Percentiles rank a stretch among this genome's conserved stretches.
phyloP scores from a whole-genome alignment of 1,140 invertebrate species.

The Drosophila pachea region DNA sequence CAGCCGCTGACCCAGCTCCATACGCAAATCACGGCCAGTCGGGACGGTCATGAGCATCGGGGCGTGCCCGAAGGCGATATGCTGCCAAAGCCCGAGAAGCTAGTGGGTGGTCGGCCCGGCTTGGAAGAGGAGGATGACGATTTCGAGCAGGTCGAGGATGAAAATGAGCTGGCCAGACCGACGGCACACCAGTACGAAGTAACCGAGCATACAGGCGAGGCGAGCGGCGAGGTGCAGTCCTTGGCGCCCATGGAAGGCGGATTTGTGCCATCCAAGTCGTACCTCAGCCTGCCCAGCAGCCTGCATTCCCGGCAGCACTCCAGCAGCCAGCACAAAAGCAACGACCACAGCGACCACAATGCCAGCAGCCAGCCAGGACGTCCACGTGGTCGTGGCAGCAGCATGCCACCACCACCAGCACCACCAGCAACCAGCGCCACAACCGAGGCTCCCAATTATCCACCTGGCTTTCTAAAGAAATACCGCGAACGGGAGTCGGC shows the following conservation, averaged over 20 bases:
- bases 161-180: conserved; percentile 46
- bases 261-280: conserved; percentile 56
- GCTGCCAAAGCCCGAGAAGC: conserved; percentile 68
- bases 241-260: conserved; percentile 58
- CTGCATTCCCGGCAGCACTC: neutral
- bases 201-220: conserved; percentile 67
- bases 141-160: conserved; percentile 43
- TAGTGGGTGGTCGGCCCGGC: conserved; percentile 51
- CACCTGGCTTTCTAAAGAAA: conserved; percentile 59
- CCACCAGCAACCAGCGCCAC: conserved; percentile 35
- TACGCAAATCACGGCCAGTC: conserved; percentile 56
- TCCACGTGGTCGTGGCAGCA: conserved; percentile 13
- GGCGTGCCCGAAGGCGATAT: conserved; percentile 42
- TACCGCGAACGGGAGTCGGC: conserved; percentile 50
- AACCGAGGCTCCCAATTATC: conserved; percentile 71
- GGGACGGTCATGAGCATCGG: neutral
- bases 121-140: conserved; percentile 39
- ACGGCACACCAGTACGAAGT: conserved; percentile 65
- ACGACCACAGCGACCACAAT: neutral
- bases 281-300: conserved; percentile 9
- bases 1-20: conserved; percentile 58
- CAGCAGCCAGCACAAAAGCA: conserved; percentile 16
- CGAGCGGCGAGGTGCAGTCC: conserved; percentile 53
- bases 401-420: conserved; percentile 6
- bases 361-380: conserved; percentile 1